Evolutionary conservation across 2,797 vertebrate genomes (phyloP), one percentile per base, ranked within the genome.

Genomic region (Rhincodon typus): DNA sequence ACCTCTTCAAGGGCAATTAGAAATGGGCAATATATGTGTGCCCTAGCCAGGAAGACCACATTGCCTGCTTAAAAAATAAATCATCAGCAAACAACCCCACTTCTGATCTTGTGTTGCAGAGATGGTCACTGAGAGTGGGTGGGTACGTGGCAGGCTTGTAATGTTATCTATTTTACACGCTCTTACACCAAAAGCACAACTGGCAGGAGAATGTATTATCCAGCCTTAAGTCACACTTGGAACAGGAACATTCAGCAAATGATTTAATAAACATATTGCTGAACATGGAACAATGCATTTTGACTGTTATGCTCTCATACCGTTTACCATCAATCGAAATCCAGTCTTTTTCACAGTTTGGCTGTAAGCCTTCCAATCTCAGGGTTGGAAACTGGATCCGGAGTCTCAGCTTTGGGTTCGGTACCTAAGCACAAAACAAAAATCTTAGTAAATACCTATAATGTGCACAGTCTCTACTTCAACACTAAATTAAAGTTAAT

Each of bases 301-400:
- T 23, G n/a, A 53, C 17, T 42, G 62, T 70, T 46, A 30, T 34
- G 88, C 42, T 53, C 25, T 53, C 70, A 77, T 50, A 95, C 94
- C 94, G 94, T 74, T 53, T 77, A 10, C 70, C 94, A 53, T 95
- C 57, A 34, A 95, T n/a, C 34, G 94, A 95, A 77, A 95, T 53
- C 94, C 94, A 95, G 70, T 95, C 94, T 46, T 77, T 95, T 1
- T 34, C 21, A n/a, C 94, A 95, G 30, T 77, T 50, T 50, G 94
- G 94, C 70, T 95, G 94, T 34, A 77, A 30, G 42, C 94, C 94
- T 74, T 95, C 94, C 94, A 95, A 13, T 13, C 34, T 95, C 46
- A 95, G 94, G 15, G 70, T n/a, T 53, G 42, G 27, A 95, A 95
- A 95, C 94, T 74, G 94, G 42, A 95, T 95, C 13, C 70, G 42